These are phyloP conservation scores for Nematopogon swammerdamellus DNA, from an alignment of 2,888 invertebrate species.

Conservation along the genomic window DNA sequence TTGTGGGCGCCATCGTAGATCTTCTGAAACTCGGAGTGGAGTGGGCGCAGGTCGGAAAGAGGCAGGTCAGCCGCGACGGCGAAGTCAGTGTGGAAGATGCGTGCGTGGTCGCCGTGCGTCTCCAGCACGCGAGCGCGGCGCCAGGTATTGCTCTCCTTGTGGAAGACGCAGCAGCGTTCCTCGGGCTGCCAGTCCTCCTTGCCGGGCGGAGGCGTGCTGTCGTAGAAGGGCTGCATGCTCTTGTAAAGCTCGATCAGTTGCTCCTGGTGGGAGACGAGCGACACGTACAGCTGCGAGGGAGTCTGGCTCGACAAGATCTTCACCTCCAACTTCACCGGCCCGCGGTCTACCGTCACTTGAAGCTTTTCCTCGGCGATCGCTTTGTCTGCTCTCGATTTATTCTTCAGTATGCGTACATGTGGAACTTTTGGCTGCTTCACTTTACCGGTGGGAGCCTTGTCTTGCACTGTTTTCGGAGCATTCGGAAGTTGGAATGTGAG, in stretches of 20 bases:
- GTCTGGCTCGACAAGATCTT: slow-evolving; percentile 45
- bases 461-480: neutral
- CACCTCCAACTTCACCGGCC: slow-evolving; percentile 46
- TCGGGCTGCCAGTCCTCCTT: slow-evolving; percentile 46
- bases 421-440: neutral
- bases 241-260: slow-evolving; percentile 41
- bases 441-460: neutral
- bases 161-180: slow-evolving; percentile 43
- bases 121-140: slow-evolving; percentile 55
- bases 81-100: slow-evolving; percentile 66
- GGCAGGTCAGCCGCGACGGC: slow-evolving; percentile 51
- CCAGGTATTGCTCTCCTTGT: slow-evolving; percentile 55
- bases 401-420: neutral
- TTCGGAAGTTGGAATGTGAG: neutral
- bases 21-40: slow-evolving; percentile 45
- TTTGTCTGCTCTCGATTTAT: neutral
- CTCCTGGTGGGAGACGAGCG: slow-evolving; percentile 40
- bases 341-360: slow-evolving; percentile 35
- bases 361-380: slow-evolving; percentile 21
- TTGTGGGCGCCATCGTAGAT: slow-evolving; percentile 58
- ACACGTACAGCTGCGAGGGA: slow-evolving; percentile 61
- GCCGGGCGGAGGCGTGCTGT: slow-evolving; percentile 17
- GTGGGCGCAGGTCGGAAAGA: slow-evolving; percentile 37
- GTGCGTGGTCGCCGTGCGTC: slow-evolving; percentile 28
- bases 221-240: slow-evolving; percentile 55